Conservation (phyloP, 2,113 vertebrate genomes). For the Maccullochella peelii region DNA sequence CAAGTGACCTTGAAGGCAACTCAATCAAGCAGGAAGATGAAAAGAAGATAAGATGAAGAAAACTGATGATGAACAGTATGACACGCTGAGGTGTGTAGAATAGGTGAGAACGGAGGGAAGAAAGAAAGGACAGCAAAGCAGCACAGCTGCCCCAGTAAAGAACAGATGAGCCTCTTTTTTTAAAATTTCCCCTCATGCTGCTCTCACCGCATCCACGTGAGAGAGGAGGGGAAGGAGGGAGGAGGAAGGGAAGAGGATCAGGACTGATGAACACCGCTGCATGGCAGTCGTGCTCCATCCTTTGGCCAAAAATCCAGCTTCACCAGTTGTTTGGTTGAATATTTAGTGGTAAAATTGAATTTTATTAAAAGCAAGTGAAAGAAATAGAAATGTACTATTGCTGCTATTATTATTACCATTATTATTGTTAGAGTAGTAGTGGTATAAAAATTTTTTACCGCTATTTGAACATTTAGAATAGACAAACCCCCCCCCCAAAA, state of each 20-base stretch:
- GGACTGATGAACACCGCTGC: conserved; percentile 36
- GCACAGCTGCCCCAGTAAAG: conserved; percentile 51
- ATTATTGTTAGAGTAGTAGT: fast-evolving
- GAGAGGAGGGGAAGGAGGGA: conserved; percentile 24
- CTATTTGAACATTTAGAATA: background rate
- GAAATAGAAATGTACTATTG: background rate
- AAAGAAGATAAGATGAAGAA: background rate
- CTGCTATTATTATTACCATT: background rate
- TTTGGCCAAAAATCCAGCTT: conserved; percentile 18
- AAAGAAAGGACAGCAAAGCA: background rate
- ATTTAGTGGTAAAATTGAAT: background rate
- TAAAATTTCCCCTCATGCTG: conserved; percentile 69
- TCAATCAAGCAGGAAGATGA: background rate
- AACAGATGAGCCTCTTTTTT: conserved; percentile 49
- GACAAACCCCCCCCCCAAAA: no score
- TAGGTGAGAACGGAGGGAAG: conserved; percentile 2
- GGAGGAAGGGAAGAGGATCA: conserved; percentile 29
- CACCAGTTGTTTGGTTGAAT: background rate
- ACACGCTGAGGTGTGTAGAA: background rate
- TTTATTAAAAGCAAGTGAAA: background rate
- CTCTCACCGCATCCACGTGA: conserved; percentile 74
- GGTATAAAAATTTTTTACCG: background rate
- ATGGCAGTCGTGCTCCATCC: conserved; percentile 19
- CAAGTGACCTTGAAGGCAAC: conserved; percentile 19
- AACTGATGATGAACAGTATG: background rate